phyloP scores from a whole-genome alignment of 2,797 vertebrate species.

The Lepus townsendii region DNA sequence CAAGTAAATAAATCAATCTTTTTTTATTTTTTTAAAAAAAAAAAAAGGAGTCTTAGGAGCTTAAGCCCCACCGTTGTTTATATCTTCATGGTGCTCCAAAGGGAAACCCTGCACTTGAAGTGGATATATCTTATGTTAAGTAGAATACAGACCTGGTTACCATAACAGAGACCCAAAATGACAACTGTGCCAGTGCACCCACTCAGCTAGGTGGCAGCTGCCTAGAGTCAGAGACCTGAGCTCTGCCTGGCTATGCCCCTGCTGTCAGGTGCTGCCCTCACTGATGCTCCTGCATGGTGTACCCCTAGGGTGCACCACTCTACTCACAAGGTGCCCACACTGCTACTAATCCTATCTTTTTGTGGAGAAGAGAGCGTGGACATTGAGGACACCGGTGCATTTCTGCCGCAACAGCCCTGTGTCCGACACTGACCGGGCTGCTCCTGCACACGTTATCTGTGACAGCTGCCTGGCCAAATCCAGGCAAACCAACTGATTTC shows the following conservation, averaged over 20 bases:
- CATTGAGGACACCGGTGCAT: background rate
- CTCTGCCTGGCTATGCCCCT: fast-evolving
- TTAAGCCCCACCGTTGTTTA: background rate
- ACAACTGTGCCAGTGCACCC: fast-evolving
- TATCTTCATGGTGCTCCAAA: background rate
- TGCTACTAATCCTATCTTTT: background rate
- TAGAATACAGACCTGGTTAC: background rate
- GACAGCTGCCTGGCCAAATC: too few relatives aligned
- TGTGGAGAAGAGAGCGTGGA: background rate
- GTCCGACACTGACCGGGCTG: fast-evolving
- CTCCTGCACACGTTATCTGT: background rate
- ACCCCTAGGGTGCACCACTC: background rate
- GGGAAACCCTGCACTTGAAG: background rate
- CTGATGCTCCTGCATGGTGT: fast-evolving
- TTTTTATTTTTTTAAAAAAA: too few relatives aligned
- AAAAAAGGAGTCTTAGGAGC: background rate
- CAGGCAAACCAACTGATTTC: background rate
- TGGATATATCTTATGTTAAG: background rate
- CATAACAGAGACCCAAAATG: background rate
- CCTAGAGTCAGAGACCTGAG: fast-evolving
- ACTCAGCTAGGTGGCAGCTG: too few relatives aligned
- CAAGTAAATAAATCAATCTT: too few relatives aligned
- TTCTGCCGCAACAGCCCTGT: fast-evolving
- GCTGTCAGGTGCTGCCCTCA: background rate
- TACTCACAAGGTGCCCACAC: background rate